Evolutionary conservation across 2,797 vertebrate genomes (phyloP).

Genomic region (Ammospiza maritima): DNA sequence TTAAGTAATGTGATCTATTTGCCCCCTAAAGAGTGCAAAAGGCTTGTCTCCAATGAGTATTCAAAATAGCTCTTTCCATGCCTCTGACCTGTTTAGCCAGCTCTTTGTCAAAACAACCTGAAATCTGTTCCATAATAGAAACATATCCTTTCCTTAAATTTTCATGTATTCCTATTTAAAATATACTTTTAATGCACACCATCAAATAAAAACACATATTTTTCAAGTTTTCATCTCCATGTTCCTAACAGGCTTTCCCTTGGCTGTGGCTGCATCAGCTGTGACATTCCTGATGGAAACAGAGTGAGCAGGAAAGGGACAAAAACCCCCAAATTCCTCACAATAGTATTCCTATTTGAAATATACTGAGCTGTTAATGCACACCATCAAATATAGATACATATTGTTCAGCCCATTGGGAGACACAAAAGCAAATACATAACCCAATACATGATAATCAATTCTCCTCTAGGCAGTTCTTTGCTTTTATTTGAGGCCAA

Average conservation of each 20-base stretch:
- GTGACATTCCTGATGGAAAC: neutral
- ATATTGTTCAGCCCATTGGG: neutral
- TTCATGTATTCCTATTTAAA: neutral
- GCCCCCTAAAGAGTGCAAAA: neutral
- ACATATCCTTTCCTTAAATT: neutral
- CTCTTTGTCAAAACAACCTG: constrained; percentile 4
- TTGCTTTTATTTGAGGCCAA: constrained; percentile 24
- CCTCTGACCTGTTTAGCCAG: neutral
- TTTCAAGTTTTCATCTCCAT: neutral
- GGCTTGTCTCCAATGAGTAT: neutral
- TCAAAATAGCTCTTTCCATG: neutral
- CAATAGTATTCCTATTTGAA: neutral
- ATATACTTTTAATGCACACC: neutral
- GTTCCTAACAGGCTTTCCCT: neutral
- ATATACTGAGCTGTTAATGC: neutral
- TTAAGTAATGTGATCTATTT: neutral
- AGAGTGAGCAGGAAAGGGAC: neutral
- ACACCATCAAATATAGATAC: neutral
- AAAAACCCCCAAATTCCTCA: neutral
- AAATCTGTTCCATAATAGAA: neutral
- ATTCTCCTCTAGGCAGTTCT: neutral
- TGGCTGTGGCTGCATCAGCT: too few species aligned
- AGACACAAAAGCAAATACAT: neutral
- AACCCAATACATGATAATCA: neutral
- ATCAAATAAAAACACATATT: neutral